phyloP scores from a whole-genome alignment of 2,888 invertebrate species.

The Galeruca laticollis region DNA sequence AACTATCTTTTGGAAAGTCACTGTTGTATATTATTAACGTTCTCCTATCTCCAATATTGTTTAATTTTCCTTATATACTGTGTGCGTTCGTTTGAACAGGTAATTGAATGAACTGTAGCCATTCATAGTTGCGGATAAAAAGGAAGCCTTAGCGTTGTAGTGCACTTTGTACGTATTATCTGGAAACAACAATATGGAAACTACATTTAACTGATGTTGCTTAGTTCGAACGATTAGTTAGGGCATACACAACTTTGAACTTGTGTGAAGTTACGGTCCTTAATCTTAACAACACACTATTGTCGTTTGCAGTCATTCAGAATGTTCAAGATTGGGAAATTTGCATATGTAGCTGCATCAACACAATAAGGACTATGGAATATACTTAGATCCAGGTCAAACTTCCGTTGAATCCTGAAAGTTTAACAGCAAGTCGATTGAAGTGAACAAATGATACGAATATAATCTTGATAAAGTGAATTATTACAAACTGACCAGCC shows the following conservation, averaged over 20 bases:
- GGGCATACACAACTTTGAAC: constrained; percentile 15
- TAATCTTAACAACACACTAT: constrained; percentile 8
- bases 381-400: background rate
- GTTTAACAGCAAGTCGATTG: no score
- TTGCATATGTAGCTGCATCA: constrained; percentile 7
- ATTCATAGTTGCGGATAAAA: background rate
- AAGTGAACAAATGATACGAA: no score
- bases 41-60: background rate
- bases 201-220: constrained; percentile 15
- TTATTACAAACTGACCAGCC: no score
- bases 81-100: background rate
- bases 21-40: background rate
- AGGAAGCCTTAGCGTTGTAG: constrained; percentile 10
- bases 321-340: background rate
- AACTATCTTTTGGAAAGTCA: background rate
- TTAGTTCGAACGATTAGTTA: constrained; percentile 11
- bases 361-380: background rate
- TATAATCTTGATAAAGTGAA: no score
- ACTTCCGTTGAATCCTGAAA: no score
- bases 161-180: constrained; percentile 9
- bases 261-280: constrained; percentile 14
- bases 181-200: background rate
- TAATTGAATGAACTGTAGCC: background rate
- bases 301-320: constrained; percentile 7
- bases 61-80: background rate